phyloP scores from a whole-genome alignment of 1,140 invertebrate species.

The Amphibalanus amphitrite region DNA sequence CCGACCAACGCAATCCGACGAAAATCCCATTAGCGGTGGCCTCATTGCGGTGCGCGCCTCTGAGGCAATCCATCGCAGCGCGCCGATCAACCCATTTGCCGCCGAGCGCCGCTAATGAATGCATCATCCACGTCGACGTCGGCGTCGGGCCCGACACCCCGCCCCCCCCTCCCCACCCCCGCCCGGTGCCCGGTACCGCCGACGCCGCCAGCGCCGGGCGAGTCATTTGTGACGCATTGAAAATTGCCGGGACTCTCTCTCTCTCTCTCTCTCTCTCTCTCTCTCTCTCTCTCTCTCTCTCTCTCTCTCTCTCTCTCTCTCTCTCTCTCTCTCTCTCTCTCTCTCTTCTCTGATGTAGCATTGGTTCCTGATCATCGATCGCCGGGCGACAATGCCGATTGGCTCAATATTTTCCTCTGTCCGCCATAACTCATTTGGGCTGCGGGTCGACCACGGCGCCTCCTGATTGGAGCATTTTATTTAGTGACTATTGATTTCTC shows the following conservation, averaged over 20 bases:
- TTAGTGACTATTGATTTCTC: slow-evolving; percentile 1
- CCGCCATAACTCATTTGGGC: neutral
- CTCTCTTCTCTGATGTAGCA: neutral
- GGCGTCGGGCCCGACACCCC: too few species aligned
- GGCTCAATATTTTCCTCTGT: neutral
- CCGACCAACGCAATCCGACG: neutral
- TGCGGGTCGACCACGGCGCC: neutral
- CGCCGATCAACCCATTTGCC: neutral
- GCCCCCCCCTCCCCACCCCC: too few species aligned
- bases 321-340: too few species aligned
- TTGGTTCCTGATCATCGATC: neutral
- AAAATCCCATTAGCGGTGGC: neutral
- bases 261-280: too few species aligned
- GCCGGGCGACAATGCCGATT: neutral
- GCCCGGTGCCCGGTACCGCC: neutral
- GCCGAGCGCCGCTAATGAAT: neutral
- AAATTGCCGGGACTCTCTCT: too few species aligned
- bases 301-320: too few species aligned
- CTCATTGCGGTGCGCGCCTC: neutral
- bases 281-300: too few species aligned
- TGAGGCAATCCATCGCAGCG: neutral
- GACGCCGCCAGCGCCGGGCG: too few species aligned
- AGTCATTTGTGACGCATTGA: neutral
- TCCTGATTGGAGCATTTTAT: neutral
- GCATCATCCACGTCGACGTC: neutral